Base-by-base conservation (phyloP, 2,113 vertebrate species). In the Dermatemys mawii region DNA sequence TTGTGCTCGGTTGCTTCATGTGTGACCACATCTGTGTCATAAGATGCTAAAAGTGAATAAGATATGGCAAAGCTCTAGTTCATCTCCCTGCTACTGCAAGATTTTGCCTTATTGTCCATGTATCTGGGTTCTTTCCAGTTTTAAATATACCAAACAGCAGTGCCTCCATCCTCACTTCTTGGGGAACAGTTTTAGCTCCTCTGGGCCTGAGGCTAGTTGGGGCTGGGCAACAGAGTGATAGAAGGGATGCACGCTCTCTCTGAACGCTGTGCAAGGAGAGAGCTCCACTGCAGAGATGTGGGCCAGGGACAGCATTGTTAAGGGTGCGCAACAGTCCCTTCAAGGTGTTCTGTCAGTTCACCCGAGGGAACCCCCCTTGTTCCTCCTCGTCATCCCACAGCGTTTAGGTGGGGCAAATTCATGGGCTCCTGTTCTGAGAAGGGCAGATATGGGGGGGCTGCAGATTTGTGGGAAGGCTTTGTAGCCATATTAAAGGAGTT, bases 401-500 rank as follows among this genome's bases (percentile, higher is more conserved):
- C 4, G 17, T 81, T 67, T 1, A 1, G 5, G 19, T 55, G 1
- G 2, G 19, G 11, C 46, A 84, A 51, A 86, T 53, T 50, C 9
- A 35, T 1, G 53, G 49, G 21, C 27, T 41, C 17, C 2, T 53
- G 19, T 76, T 80, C 48, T 81, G 29, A 60, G 67, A 16, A 46
- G 21, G 22, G 44, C 78, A 53, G 12, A 35, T 78, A 24, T 16
- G n/a, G n/a, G 0, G 1, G 48, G 22, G 2, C 35, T 51, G 10
- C 49, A 11, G 53, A n/a, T 57, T 6, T 48, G 67, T 70, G n/a
- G 11, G 70, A 70, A 22, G 70, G 17, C 50, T 90, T 35, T 57
- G 57, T 60, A 70, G 49, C 26, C 50, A 6, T 14, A 21, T 41
- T 5, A 0, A 0, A 0, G 49, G 55, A n/a, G 38, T 27, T 5